Conservation (phyloP, 2,888 invertebrate genomes). For the Andrena trimmerana region DNA sequence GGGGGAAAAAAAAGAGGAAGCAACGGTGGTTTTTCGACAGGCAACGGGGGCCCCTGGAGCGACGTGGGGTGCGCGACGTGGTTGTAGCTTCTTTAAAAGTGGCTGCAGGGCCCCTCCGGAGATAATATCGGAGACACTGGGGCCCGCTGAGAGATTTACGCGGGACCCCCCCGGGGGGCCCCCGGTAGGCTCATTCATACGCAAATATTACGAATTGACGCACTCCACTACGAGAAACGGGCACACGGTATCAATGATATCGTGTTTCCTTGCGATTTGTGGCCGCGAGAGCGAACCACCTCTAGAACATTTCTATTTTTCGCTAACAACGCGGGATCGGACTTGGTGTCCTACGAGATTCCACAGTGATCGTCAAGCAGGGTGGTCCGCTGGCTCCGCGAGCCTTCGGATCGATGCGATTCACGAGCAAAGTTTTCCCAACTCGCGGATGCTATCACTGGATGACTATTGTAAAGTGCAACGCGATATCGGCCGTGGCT, state of each 20-base stretch:
- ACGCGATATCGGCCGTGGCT: background rate
- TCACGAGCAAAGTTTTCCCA: background rate
- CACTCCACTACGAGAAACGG: slow-evolving; percentile 54
- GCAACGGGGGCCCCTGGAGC: slow-evolving; percentile 29
- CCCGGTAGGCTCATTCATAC: slow-evolving; percentile 77
- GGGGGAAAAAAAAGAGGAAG: slow-evolving; percentile 31
- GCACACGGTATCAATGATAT: slow-evolving; percentile 73
- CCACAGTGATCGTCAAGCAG: background rate
- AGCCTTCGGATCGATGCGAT: background rate
- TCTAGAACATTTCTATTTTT: background rate
- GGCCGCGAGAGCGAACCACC: slow-evolving; percentile 11
- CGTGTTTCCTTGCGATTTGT: slow-evolving; percentile 70
- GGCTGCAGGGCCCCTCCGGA: slow-evolving; percentile 65
- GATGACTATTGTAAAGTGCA: background rate
- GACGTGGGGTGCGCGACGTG: slow-evolving; percentile 63
- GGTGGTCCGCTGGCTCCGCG: background rate
- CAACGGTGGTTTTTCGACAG: slow-evolving; percentile 62
- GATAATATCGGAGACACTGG: slow-evolving; percentile 79
- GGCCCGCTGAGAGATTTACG: slow-evolving; percentile 82
- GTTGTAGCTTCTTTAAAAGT: slow-evolving; percentile 70
- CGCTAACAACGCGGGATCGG: slow-evolving; percentile 2
- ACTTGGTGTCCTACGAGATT: background rate
- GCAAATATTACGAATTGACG: slow-evolving; percentile 80
- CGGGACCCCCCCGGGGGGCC: slow-evolving; percentile 72
- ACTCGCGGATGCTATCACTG: too few relatives aligned